Conservation (phyloP, 1,140 invertebrate genomes). For the Stenopsyche tienmushanensis region DNA sequence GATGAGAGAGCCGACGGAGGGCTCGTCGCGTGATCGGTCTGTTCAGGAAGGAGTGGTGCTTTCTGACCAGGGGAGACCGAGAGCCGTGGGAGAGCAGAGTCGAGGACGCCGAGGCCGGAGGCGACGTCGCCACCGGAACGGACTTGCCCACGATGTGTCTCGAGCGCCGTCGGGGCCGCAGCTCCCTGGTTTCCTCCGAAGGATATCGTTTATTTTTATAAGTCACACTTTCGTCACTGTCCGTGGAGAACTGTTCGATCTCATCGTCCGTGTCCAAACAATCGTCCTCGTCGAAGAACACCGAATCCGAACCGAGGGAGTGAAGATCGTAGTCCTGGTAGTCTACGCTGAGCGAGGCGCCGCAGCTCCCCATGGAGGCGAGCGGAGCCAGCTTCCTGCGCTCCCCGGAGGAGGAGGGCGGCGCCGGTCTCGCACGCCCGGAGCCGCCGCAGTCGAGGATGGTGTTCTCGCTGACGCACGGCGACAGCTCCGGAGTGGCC, state of each 20-base stretch:
- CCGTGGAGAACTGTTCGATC: conserved; percentile 76
- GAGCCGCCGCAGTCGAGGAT: conserved; percentile 48
- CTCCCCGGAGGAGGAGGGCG: conserved; percentile 36
- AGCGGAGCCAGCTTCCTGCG: conserved; percentile 63
- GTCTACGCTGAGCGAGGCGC: conserved; percentile 65
- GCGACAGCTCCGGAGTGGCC: conserved; percentile 77
- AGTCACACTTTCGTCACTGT: conserved; percentile 62
- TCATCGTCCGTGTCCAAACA: conserved; percentile 73
- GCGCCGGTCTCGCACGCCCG: conserved; percentile 44
- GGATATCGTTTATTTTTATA: conserved; percentile 30
- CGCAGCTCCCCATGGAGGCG: conserved; percentile 75
- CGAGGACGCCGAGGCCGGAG: conserved; percentile 27
- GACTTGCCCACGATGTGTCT: conserved; percentile 39
- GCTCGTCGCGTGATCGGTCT: conserved; percentile 32
- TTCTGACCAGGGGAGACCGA: conserved; percentile 31
- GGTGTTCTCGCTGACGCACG: conserved; percentile 70
- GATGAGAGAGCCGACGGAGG: conserved; percentile 38
- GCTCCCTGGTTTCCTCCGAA: conserved; percentile 31
- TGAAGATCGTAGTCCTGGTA: conserved; percentile 63
- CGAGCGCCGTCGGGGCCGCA: conserved; percentile 35
- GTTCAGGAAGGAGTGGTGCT: conserved; percentile 38
- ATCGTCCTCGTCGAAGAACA: conserved; percentile 68
- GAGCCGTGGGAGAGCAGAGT: conserved; percentile 25
- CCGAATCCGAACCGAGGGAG: conserved; percentile 72
- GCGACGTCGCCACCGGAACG: conserved; percentile 34